Base-by-base conservation (phyloP, 2,113 vertebrate species). In the Kryptolebias marmoratus region DNA sequence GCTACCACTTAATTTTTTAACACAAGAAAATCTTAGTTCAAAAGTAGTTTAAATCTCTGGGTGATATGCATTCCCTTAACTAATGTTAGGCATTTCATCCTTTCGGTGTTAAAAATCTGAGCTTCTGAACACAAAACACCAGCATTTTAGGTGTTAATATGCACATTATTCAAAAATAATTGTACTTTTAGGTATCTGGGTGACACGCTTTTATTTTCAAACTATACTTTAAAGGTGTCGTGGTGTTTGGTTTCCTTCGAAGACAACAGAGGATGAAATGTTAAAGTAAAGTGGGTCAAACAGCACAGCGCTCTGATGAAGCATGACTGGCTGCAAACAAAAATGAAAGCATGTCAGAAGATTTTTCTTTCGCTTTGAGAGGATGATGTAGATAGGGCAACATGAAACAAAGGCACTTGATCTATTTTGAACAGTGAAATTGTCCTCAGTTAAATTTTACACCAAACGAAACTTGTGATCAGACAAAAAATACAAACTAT, bases 241-340 rank as follows among this genome's bases (percentile, higher is more conserved):
- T 72, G 60, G 62, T 82, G 65, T 79, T 81, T 75, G 50, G 67
- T 64, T 75, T 72, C 73, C 57, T 78, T 50, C 18, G 55, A 68
- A 81, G 75, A 83, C 75, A 70, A 72, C 52, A 15, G 58, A 48
- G 85, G 65, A 80, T 64, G 73, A 87, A 76, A 81, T 74, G 68
- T 68, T 68, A 67, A 81, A 64, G 79, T 66, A 85, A 91, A 90
- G 86, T 89, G 87, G 89, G 89, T 92, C 89, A 91, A 79, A 82
- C 87, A 74, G 81, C 80, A 68, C 11, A 9, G 31, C 4, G 58
- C 84, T 85, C 75, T 83, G 86, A 89, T 88, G 83, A 88, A 88
- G 84, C 84, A 89, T 90, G 86, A 91, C 84, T 84, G 77, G 78
- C 81, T 16, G 66, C 63, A 78, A 76, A 80, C 71, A 73, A 71